phyloP scores from a whole-genome alignment of 2,888 invertebrate species.

The Rhyacophila evoluta region DNA sequence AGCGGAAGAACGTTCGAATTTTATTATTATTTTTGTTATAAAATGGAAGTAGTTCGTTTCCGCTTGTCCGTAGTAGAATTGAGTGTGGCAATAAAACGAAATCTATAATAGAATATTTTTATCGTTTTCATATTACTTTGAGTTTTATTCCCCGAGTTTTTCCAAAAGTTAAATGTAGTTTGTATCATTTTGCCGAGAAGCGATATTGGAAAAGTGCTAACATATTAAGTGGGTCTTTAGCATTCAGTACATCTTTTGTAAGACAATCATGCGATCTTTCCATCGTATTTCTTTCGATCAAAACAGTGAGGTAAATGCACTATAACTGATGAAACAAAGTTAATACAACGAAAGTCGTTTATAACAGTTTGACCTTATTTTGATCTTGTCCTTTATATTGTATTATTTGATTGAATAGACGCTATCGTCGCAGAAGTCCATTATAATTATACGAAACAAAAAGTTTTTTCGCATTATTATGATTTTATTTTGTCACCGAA shows the following conservation, averaged over 20 bases:
- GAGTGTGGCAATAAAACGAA: conserved; percentile 46
- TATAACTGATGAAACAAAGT: too few species aligned
- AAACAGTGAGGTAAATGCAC: too few species aligned
- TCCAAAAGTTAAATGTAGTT: conserved; percentile 19
- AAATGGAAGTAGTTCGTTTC: conserved; percentile 42
- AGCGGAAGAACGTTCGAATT: conserved; percentile 25
- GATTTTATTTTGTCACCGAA: too few species aligned
- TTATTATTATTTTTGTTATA: conserved; percentile 34
- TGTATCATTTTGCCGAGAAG: not conserved
- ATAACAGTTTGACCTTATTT: too few species aligned
- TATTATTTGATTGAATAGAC: too few species aligned
- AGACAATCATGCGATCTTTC: not conserved
- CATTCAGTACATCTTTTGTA: not conserved
- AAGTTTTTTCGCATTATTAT: too few species aligned
- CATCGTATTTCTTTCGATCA: too few species aligned
- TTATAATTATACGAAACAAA: too few species aligned
- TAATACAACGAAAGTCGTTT: too few species aligned
- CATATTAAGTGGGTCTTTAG: conserved; percentile 8
- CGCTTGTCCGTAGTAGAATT: conserved; percentile 33
- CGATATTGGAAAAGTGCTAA: conserved; percentile 1
- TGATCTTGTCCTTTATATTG: too few species aligned
- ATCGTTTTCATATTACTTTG: conserved; percentile 35
- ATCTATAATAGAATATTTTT: conserved; percentile 49
- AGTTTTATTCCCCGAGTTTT: conserved; percentile 33
- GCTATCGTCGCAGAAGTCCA: too few species aligned